Conservation (phyloP, 2,113 vertebrate genomes). For the Hoplias malabaricus region DNA sequence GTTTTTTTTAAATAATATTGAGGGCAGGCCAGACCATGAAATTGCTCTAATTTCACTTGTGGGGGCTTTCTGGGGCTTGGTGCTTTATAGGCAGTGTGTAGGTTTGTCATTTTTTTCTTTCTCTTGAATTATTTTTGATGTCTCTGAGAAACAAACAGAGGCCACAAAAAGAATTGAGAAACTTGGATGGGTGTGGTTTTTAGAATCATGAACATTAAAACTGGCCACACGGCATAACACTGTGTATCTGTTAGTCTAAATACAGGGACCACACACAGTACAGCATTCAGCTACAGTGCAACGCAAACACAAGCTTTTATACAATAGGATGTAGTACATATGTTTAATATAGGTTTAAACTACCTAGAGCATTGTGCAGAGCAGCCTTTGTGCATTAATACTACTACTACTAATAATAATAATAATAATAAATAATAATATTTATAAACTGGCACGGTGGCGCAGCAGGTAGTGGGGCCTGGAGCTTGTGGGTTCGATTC, state of each 20-base stretch:
- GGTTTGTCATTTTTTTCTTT: slow-evolving; percentile 57
- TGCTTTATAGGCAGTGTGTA: slow-evolving; percentile 70
- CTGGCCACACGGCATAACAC: slow-evolving; percentile 39
- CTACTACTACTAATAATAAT: no score
- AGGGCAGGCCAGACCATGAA: slow-evolving; percentile 76
- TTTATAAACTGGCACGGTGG: no score
- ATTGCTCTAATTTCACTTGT: slow-evolving; percentile 71
- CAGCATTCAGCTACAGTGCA: slow-evolving; percentile 53
- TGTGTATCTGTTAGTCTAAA: slow-evolving; percentile 37
- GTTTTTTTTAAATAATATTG: slow-evolving; percentile 80
- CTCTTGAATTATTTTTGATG: slow-evolving; percentile 57
- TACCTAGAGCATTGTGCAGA: no score
- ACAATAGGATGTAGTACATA: background rate
- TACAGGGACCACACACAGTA: slow-evolving; percentile 69
- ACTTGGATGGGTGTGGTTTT: slow-evolving; percentile 35
- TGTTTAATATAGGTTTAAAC: no score
- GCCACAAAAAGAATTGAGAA: slow-evolving; percentile 49
- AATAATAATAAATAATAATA: no score
- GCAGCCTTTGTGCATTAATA: no score
- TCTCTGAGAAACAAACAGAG: slow-evolving; percentile 56
- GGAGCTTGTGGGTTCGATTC: no score
- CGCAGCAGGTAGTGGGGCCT: no score
- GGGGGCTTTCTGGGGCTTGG: slow-evolving; percentile 65
- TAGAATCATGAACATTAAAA: slow-evolving; percentile 34
- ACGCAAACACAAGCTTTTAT: slow-evolving; percentile 55